Base-by-base conservation (phyloP, 2,113 vertebrate species). In the Raja brachyura region DNA sequence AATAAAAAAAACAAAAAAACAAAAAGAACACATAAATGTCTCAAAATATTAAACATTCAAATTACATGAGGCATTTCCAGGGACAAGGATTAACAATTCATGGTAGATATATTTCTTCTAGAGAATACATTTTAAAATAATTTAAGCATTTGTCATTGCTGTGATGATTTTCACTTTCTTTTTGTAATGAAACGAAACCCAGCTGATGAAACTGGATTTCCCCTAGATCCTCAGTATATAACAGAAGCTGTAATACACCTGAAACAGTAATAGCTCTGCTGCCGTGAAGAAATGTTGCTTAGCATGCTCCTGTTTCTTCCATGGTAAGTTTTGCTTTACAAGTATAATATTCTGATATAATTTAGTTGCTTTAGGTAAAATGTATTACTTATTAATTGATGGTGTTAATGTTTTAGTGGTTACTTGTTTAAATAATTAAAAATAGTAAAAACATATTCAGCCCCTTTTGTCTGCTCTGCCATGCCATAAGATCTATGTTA, bases 171-270 rank as follows among this genome's bases (percentile, higher is more conserved):
- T 86, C 83, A 63, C 83, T 88, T 88, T 88, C n/a, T 11, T 31
- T 88, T 88, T 33, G 59, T 66, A n/a, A 31, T 88, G 28, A 88
- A 88, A 33, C 31, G 59, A 88, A 88, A 88, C 83, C 22, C 28
- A 66, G 59, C n/a, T 88, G 83, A 88, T 88, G 83, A 31, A 63
- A 63, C n/a, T 1, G 59, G 83, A 88, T 14, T 88, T 14, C 83
- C 83, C 83, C n/a, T 22, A 11, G 11, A 61, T 63, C 11, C 59
- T n/a, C 13, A 5, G 25, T 14, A 22, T 63, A 88, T 10, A 18
- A 8, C n/a, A 66, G 16, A 66, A 88, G 28, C 56, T 61, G 0
- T 6, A 28, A 6, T 16, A 63, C 14, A 63, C 0, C 59, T 63
- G 28, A 63, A 66, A 63, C 0, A 83, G 48, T 3, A 20, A 81